Conservation (phyloP, 2,888 invertebrate species). For the Pandemis heparana region DNA sequence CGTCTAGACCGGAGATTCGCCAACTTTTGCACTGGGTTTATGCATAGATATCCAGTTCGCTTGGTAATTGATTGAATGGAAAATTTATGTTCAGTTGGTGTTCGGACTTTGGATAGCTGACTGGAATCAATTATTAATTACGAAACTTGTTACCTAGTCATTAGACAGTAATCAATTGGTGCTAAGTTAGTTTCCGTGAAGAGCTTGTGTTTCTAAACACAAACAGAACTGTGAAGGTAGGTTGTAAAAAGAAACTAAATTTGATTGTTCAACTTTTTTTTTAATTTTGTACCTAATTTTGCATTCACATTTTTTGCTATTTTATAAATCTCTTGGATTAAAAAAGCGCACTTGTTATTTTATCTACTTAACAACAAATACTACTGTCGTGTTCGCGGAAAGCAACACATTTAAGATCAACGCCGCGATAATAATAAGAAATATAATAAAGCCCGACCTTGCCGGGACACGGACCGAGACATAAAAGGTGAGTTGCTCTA, state of each 20-base stretch:
- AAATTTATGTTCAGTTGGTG: slow-evolving; percentile 13
- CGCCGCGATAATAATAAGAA: slow-evolving; percentile 11
- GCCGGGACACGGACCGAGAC: slow-evolving; percentile 11
- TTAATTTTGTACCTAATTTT: no score
- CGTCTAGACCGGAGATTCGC: slow-evolving; percentile 49
- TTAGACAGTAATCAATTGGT: background rate
- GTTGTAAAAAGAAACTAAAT: no score
- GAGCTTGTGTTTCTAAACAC: no score
- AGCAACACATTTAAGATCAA: slow-evolving; percentile 10
- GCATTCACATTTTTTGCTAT: no score
- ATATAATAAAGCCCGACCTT: slow-evolving; percentile 18
- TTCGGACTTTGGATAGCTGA: background rate
- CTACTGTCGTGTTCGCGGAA: background rate
- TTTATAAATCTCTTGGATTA: no score
- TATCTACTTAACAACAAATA: background rate
- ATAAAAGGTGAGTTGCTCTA: slow-evolving; percentile 20
- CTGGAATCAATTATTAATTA: background rate
- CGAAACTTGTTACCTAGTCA: background rate
- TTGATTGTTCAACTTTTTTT: no score
- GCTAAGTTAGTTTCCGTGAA: background rate
- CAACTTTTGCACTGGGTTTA: slow-evolving; percentile 28
- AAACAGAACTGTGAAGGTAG: no score
- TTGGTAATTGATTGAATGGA: slow-evolving; percentile 3
- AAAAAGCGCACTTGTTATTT: background rate
- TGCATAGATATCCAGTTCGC: slow-evolving; percentile 27